Conservation (phyloP, 2,888 invertebrate genomes). For the Barypeithes pellucidus region DNA sequence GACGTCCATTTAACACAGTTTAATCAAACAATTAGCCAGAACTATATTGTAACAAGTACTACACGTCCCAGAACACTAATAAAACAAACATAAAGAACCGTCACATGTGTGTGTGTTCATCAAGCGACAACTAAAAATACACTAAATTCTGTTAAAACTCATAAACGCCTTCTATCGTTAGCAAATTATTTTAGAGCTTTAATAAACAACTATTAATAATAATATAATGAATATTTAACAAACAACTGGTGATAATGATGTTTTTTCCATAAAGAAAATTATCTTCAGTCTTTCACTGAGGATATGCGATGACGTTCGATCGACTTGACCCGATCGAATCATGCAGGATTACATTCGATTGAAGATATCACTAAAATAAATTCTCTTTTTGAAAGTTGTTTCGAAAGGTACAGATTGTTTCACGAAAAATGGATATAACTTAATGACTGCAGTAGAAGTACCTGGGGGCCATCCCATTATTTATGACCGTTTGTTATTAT, state of each 20-base stretch:
- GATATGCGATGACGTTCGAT: too few relatives aligned
- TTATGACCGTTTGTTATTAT: too few relatives aligned
- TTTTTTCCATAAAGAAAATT: conserved; percentile 15
- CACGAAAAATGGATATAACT: too few relatives aligned
- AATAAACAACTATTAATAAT: conserved; percentile 46
- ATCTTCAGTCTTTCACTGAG: conserved; percentile 1
- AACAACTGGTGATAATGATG: conserved; percentile 15
- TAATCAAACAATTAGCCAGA: conserved; percentile 4
- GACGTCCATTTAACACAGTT: conserved; percentile 29
- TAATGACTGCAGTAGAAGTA: too few relatives aligned
- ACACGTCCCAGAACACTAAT: conserved; percentile 11
- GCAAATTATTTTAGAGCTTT: conserved; percentile 36
- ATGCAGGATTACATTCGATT: too few relatives aligned
- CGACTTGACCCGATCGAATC: too few relatives aligned
- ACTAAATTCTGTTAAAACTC: conserved; percentile 46
- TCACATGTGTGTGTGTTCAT: conserved; percentile 36
- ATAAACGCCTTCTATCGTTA: conserved; percentile 27
- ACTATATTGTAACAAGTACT: neutral
- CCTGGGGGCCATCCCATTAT: too few relatives aligned
- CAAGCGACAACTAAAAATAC: conserved; percentile 44
- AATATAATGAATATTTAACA: conserved; percentile 44
- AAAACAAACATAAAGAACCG: neutral
- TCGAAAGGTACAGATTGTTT: too few relatives aligned
- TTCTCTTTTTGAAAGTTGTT: too few relatives aligned
- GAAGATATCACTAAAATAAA: too few relatives aligned